phyloP scores from a whole-genome alignment of 2,888 invertebrate genomes.

The Poecilus cupreus region DNA sequence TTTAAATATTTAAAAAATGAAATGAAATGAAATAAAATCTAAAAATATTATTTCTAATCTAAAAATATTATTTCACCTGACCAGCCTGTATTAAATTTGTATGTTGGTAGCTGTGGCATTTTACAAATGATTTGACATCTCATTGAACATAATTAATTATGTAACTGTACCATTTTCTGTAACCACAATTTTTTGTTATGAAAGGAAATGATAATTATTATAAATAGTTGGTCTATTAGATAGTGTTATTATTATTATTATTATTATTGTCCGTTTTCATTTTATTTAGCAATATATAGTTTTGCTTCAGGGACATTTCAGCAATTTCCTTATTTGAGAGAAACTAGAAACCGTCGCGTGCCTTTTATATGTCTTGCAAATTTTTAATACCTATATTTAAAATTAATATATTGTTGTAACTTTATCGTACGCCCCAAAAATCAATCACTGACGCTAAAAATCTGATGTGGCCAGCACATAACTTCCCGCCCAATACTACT shows the following conservation, averaged over 20 bases:
- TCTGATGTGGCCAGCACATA: too few species aligned
- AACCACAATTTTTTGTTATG: neutral
- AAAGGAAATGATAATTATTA: conserved; percentile 31
- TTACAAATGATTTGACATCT: neutral
- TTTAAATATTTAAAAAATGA: too few species aligned
- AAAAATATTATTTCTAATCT: too few species aligned
- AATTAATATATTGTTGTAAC: too few species aligned
- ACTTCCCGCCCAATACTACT: too few species aligned
- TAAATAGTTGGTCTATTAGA: conserved; percentile 23
- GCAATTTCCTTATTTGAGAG: neutral
- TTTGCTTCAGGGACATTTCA: neutral
- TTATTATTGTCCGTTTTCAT: neutral
- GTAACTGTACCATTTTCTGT: neutral
- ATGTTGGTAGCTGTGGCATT: neutral
- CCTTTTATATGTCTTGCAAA: too few species aligned
- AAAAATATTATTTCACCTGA: too few species aligned
- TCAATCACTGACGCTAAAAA: too few species aligned
- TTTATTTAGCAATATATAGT: neutral
- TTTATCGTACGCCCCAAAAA: too few species aligned
- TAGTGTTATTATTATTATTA: too few species aligned
- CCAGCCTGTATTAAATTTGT: neutral
- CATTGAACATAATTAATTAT: neutral
- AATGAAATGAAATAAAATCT: too few species aligned
- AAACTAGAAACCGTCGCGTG: neutral
- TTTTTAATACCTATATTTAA: too few species aligned